Percentiles rank a stretch among this genome's conserved stretches.
phyloP scores from a whole-genome alignment of 2,113 vertebrate genomes.

The Stigmatopora argus region DNA sequence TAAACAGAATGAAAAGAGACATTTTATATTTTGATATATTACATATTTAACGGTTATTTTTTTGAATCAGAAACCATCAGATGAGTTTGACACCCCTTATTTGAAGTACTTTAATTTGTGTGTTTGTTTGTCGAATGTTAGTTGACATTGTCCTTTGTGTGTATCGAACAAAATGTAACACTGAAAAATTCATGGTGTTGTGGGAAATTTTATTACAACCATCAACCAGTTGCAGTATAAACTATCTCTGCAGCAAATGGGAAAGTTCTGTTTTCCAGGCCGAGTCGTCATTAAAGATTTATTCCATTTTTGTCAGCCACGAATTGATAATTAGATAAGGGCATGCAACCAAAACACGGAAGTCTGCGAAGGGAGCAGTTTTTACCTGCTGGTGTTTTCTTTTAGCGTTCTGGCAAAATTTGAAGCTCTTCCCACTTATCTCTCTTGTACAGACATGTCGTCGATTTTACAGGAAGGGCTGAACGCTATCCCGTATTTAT shows the following conservation, averaged over 20 bases:
- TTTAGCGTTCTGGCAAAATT: slow-evolving; percentile 36
- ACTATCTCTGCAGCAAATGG: slow-evolving; percentile 48
- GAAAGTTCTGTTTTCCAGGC: slow-evolving; percentile 53
- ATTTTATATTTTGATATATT: too few relatives aligned
- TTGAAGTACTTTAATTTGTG: too few relatives aligned
- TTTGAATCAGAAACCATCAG: too few relatives aligned
- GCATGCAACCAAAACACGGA: slow-evolving; percentile 21
- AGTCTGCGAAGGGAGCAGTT: slow-evolving; percentile 26
- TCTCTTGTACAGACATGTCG: slow-evolving; percentile 50
- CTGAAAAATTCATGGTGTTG: slow-evolving; percentile 39
- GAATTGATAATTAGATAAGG: slow-evolving; percentile 20
- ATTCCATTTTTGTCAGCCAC: slow-evolving; percentile 27
- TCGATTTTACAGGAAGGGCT: slow-evolving; percentile 44
- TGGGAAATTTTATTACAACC: slow-evolving; percentile 32
- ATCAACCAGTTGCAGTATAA: slow-evolving; percentile 20
- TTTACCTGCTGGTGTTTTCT: slow-evolving; percentile 18
- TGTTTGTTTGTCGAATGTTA: background rate
- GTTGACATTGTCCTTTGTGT: background rate
- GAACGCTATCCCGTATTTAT: slow-evolving; percentile 59
- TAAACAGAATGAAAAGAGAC: too few relatives aligned
- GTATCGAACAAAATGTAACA: background rate
- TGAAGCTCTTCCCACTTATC: slow-evolving; percentile 51
- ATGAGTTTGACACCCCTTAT: too few relatives aligned
- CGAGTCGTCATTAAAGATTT: slow-evolving; percentile 51
- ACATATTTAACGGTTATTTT: too few relatives aligned